Evolutionary conservation across 2,113 vertebrate species (phyloP).

Genomic region (Crocuta crocuta): DNA sequence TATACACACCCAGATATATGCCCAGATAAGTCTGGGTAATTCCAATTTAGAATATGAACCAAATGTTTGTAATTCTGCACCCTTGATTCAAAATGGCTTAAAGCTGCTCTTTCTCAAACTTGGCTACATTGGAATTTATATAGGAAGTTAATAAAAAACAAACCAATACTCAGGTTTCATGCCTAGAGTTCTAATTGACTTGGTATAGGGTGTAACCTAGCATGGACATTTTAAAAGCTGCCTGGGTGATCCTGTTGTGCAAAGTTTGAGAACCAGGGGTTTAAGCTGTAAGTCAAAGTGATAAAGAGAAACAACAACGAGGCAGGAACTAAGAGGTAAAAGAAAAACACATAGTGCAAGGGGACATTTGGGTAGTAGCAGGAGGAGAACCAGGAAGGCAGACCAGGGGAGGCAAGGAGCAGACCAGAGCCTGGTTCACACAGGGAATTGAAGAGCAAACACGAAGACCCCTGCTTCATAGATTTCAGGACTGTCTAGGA

Average conservation of each 20-base stretch:
- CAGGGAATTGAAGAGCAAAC: not conserved
- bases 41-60: not conserved
- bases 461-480: not conserved
- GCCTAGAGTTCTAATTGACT: not conserved
- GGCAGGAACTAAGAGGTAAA: not conserved
- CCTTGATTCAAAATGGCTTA: not conserved
- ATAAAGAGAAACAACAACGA: not conserved
- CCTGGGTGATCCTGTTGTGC: not conserved
- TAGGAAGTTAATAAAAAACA: not conserved
- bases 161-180: not conserved
- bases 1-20: accelerated
- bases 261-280: not conserved
- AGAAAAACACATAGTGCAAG: not conserved
- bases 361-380: no score
- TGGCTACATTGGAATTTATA: not conserved
- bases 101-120: not conserved
- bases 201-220: not conserved
- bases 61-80: not conserved
- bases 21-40: not conserved
- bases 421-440: not conserved
- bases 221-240: not conserved
- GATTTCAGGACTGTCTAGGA: not conserved
- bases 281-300: not conserved
- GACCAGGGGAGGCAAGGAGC: no score
- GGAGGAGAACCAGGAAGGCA: not conserved